Conservation (phyloP, 2,113 vertebrate genomes). For the Astatoreochromis straeleni region DNA sequence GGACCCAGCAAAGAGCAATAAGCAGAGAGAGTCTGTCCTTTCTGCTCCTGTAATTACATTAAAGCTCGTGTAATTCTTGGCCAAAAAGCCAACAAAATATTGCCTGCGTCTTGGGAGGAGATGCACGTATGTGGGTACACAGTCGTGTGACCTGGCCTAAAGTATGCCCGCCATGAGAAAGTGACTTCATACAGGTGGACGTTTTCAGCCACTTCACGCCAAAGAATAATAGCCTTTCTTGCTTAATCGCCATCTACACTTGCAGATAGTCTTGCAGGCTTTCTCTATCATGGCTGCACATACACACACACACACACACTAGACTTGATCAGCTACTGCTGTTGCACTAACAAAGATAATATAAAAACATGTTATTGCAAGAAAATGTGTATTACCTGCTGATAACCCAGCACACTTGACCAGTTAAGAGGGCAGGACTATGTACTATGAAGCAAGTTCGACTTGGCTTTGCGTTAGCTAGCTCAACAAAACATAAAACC, state of each 20-base stretch:
- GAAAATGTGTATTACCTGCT: not conserved
- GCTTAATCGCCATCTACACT: not conserved
- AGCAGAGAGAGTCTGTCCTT: slow-evolving; percentile 62
- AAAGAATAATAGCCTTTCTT: slow-evolving; percentile 1
- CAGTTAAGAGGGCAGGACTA: not conserved
- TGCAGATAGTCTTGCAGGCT: not conserved
- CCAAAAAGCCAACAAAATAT: slow-evolving; percentile 17
- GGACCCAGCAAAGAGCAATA: slow-evolving; percentile 46
- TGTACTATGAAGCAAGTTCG: not conserved
- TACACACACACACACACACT: not conserved
- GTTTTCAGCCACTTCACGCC: not conserved
- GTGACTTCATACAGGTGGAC: not conserved
- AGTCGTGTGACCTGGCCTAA: not conserved
- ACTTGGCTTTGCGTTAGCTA: not conserved
- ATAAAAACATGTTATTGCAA: not conserved
- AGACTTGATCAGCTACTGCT: not conserved
- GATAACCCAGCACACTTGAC: not conserved
- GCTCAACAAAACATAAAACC: not conserved
- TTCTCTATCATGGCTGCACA: not conserved
- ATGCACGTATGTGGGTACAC: not conserved
- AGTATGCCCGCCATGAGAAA: not conserved
- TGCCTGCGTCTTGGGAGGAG: not conserved
- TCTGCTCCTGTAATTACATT: slow-evolving; percentile 70
- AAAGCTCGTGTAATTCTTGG: slow-evolving; percentile 55
- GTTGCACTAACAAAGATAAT: not conserved